Base-by-base conservation (phyloP, 2,888 invertebrate species). In the Erebia aethiops region DNA sequence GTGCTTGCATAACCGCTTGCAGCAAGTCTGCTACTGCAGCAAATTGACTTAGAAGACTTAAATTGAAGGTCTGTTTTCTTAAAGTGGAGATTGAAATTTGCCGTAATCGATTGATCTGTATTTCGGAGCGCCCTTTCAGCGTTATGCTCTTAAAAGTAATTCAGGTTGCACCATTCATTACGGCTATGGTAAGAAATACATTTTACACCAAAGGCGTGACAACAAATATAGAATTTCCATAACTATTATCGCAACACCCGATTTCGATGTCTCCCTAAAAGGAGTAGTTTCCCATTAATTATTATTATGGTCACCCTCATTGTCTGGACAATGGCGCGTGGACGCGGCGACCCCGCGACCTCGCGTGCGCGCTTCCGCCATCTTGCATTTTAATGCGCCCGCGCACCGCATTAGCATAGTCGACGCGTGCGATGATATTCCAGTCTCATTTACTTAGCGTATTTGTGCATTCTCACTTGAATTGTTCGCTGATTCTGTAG, bases 361-460 rank as follows among this genome's bases (percentile, higher is more conserved):
- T 91, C 91, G 91, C 92, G 92, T 91, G 91, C 89, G 88, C 86
- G 91, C 91, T 91, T 91, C 92, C 91, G 91, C 91, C 91, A 91
- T 91, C 90, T 90, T 89, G 90, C 87, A 92, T 92, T 90, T 89
- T 87, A 91, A 92, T 92, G 91, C 86, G 85, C 84, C 77, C 82
- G 82, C 82, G 77, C 82, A 89, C 70, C 70, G 71, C 82, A 90
- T 91, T 90, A 89, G 89, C 90, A 91, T 90, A 81, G 81, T 79
- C 81, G 84, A 88, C 90, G 87, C 90, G 90, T 90, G 89, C 88
- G 87, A 87, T 90, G 87, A 89, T 90, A 87, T 90, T 88, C 86
- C 83, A 85, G 87, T 86, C 87, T 86, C 88, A 87, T 90, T 90
- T 89, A 88, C 81, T 81, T 82, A 75, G 75, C 64, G 75, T 70